A percentile compares a stretch with the other conserved stretches of the same genome.
phyloP scores from a whole-genome alignment of 2,797 vertebrate genomes.

The Hemitrygon akajei region DNA sequence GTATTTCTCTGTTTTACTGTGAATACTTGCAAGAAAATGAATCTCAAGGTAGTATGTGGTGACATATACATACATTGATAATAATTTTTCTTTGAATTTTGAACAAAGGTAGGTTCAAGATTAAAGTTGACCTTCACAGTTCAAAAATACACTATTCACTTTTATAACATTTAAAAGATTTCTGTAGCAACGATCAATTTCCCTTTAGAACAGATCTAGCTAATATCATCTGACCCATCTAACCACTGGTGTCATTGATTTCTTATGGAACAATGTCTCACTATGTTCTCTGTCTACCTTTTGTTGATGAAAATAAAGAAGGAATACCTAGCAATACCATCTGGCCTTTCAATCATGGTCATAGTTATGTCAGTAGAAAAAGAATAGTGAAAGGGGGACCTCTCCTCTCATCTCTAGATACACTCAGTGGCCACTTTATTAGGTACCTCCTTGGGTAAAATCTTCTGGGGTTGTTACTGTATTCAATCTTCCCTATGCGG shows the following conservation, averaged over 20 bases:
- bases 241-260: background rate
- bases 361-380: background rate
- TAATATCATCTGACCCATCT: background rate
- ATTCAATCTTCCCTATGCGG: too few species aligned
- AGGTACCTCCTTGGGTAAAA: too few species aligned
- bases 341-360: background rate
- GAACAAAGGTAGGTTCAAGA: background rate
- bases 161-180: background rate
- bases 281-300: background rate
- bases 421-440: too few species aligned
- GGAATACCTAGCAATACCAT: background rate
- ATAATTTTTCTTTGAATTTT: too few species aligned
- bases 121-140: background rate
- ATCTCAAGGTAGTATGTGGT: too few species aligned
- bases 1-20: too few species aligned
- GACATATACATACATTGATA: too few species aligned
- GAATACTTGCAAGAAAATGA: too few species aligned
- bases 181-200: background rate
- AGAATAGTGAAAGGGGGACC: background rate
- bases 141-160: background rate
- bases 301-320: background rate
- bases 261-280: background rate
- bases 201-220: background rate
- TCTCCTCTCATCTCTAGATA: background rate
- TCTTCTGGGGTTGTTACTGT: too few species aligned